These are phyloP conservation scores for Cygnus atratus DNA, from an alignment of 2,113 vertebrate species.

Conservation along the genomic window DNA sequence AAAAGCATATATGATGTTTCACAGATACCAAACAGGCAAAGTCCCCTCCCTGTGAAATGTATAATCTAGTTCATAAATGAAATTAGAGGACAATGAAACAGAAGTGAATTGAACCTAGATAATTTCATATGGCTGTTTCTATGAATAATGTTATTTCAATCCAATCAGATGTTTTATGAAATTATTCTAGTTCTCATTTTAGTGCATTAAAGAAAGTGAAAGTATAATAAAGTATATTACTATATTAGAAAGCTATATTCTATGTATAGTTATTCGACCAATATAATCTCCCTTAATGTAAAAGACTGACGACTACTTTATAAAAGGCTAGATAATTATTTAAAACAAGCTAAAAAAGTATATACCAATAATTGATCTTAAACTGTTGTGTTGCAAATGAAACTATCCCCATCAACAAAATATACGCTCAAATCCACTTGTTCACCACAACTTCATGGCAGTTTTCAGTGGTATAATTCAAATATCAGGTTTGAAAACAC, in stretches of 20 bases:
- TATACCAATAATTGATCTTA: neutral
- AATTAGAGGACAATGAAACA: neutral
- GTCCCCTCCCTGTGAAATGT: neutral
- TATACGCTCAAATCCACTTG: neutral
- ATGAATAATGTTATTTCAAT: neutral
- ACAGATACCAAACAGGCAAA: neutral
- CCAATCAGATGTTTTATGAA: neutral
- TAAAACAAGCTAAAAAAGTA: neutral
- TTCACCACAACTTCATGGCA: neutral
- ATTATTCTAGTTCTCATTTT: neutral
- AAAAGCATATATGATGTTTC: neutral
- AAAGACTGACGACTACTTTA: neutral
- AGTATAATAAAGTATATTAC: neutral
- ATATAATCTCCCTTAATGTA: neutral
- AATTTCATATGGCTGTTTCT: neutral
- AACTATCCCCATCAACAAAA: neutral
- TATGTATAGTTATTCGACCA: neutral
- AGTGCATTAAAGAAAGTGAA: neutral
- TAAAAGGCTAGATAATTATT: neutral
- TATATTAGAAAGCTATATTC: neutral
- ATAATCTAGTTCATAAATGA: neutral
- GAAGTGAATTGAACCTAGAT: neutral
- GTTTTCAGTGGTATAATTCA: neutral
- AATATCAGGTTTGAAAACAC: neutral
- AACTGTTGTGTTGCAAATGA: neutral